Percentiles rank a stretch among this genome's conserved stretches.
Evolutionary conservation across 64 coral and sea anemone genomes (phyloP).

Genomic region (Actinia equina): DNA sequence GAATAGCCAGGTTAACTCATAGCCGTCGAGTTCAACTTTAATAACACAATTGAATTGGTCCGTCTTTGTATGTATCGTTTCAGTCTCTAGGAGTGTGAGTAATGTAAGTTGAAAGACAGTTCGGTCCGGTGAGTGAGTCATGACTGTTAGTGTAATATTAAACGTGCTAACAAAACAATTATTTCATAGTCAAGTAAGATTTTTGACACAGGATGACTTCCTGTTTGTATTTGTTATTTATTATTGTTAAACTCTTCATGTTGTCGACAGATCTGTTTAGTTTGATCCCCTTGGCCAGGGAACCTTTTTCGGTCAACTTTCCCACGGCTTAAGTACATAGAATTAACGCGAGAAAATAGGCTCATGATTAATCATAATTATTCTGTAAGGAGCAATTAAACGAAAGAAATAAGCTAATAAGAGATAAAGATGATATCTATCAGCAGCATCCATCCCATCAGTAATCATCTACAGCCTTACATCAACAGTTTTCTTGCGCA

Average conservation of each 20-base stretch:
- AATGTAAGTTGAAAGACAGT: neutral
- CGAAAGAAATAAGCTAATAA: neutral
- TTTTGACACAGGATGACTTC: neutral
- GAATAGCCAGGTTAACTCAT: neutral
- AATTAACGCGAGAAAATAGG: neutral
- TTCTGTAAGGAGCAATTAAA: neutral
- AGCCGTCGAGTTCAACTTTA: neutral
- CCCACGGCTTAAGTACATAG: slow-evolving; percentile 23
- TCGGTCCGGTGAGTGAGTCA: neutral
- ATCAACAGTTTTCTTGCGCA: too few species aligned
- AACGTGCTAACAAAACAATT: neutral
- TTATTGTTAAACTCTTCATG: neutral
- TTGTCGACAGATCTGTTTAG: neutral
- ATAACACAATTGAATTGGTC: neutral
- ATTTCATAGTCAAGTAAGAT: neutral
- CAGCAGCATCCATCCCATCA: neutral
- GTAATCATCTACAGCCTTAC: neutral
- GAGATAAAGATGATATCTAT: neutral
- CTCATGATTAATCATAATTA: too few species aligned
- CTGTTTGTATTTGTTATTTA: neutral
- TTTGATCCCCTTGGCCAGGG: neutral
- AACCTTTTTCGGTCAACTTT: neutral
- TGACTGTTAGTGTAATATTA: neutral
- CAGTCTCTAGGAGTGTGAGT: neutral
- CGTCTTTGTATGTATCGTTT: neutral